These are phyloP conservation scores for Malurus splendens DNA, from an alignment of 2,797 vertebrate species.

Conservation along the genomic window DNA sequence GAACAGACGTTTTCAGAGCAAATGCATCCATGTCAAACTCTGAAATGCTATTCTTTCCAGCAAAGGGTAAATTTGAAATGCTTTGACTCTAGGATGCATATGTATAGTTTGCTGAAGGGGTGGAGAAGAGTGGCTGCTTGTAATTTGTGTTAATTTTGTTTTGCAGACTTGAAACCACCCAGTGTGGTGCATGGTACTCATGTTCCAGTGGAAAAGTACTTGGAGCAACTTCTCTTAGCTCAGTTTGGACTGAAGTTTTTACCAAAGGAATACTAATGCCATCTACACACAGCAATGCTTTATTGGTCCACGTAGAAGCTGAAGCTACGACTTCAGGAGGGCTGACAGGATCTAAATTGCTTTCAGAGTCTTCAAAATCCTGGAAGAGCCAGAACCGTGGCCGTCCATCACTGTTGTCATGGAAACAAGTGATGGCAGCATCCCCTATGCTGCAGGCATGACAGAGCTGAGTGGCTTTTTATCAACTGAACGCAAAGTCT, in stretches of 20 bases:
- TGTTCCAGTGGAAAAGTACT: slow-evolving; percentile 4
- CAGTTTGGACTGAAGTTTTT: neutral
- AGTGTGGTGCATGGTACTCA: neutral
- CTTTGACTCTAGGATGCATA: neutral
- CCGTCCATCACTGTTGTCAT: neutral
- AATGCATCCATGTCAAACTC: neutral
- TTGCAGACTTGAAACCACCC: neutral
- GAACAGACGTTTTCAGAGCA: neutral
- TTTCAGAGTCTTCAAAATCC: neutral
- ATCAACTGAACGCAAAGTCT: neutral
- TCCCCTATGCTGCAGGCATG: neutral
- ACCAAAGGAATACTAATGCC: neutral
- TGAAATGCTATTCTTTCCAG: slow-evolving; percentile 2
- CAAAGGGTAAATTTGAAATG: neutral
- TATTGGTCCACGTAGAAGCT: neutral
- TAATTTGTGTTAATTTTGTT: slow-evolving; percentile 22
- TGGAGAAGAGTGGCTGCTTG: neutral
- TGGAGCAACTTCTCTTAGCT: slow-evolving; percentile 4
- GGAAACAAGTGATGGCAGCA: neutral
- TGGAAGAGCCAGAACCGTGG: neutral
- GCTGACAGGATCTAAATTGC: neutral
- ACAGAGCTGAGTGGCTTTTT: neutral
- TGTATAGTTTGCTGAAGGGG: neutral
- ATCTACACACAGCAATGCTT: neutral
- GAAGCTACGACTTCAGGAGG: neutral